phyloP scores from a whole-genome alignment of 2,797 vertebrate species.

The Atherinosoma microstoma region DNA sequence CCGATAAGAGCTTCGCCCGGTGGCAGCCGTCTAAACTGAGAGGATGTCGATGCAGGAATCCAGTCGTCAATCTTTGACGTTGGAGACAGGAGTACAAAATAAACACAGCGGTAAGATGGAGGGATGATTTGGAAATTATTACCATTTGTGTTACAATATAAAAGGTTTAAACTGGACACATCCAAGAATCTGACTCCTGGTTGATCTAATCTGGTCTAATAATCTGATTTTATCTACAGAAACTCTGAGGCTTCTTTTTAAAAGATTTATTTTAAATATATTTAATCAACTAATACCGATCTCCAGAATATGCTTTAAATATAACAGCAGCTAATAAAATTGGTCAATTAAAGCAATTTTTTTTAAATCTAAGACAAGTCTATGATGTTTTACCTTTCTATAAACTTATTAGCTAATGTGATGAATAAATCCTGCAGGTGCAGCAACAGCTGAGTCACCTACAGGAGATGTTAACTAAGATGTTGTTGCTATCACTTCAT shows the following conservation, averaged over 20 bases:
- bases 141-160: background rate
- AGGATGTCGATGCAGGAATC: constrained; percentile 4
- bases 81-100: background rate
- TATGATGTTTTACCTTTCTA: background rate
- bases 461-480: no score
- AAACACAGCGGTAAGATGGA: background rate
- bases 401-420: background rate
- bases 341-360: no score
- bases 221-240: no score
- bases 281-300: no score
- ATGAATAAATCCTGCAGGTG: background rate
- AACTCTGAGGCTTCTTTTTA: no score
- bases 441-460: no score
- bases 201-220: no score
- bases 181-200: no score
- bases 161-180: background rate
- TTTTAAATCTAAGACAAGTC: background rate
- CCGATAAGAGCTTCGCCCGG: constrained; percentile 27
- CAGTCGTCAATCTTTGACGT: constrained; percentile 7
- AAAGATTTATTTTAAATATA: no score
- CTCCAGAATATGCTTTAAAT: no score
- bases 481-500: no score
- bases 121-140: background rate
- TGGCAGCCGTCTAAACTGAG: constrained; percentile 15
- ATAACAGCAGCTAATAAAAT: no score